Conservation (phyloP, 2,888 invertebrate species). For the Campoplex nolae region DNA sequence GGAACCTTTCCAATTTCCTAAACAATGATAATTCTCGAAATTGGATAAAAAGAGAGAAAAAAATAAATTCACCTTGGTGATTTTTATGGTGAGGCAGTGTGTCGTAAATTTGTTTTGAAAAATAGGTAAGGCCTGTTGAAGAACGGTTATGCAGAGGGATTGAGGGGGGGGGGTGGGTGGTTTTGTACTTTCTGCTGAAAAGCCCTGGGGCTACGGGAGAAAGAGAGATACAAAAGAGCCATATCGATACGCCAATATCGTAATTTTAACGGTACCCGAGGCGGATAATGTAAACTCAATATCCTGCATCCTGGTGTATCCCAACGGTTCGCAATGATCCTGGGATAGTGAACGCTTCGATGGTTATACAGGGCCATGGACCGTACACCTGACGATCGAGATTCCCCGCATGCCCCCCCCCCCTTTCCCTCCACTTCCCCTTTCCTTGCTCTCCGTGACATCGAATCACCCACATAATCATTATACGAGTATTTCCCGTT, state of each 20-base stretch:
- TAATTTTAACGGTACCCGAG: slow-evolving; percentile 77
- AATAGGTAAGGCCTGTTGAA: slow-evolving; percentile 5
- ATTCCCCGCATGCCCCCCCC: slow-evolving; percentile 1
- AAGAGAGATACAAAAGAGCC: slow-evolving; percentile 51
- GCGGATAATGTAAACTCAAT: slow-evolving; percentile 79
- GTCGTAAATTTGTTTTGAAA: slow-evolving; percentile 51
- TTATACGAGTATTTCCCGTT: slow-evolving; percentile 79
- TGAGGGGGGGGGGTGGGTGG: background rate
- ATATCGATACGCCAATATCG: slow-evolving; percentile 78
- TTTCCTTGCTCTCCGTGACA: slow-evolving; percentile 69
- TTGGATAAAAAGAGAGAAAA: background rate
- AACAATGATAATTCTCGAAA: background rate
- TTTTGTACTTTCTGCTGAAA: slow-evolving; percentile 39
- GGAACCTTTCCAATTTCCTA: background rate
- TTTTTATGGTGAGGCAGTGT: slow-evolving; percentile 39
- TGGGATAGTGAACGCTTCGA: slow-evolving; percentile 46
- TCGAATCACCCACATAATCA: slow-evolving; percentile 77
- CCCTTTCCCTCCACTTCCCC: too few species aligned
- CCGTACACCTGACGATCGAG: slow-evolving; percentile 54
- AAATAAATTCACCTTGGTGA: slow-evolving; percentile 37
- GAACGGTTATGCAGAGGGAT: background rate
- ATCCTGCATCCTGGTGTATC: slow-evolving; percentile 73
- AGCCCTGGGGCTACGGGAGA: slow-evolving; percentile 55
- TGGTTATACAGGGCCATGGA: slow-evolving; percentile 55
- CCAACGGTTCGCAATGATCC: slow-evolving; percentile 56